Evolutionary conservation across 2,888 invertebrate species (phyloP).

Genomic region (Neocrepidodera transversa): DNA sequence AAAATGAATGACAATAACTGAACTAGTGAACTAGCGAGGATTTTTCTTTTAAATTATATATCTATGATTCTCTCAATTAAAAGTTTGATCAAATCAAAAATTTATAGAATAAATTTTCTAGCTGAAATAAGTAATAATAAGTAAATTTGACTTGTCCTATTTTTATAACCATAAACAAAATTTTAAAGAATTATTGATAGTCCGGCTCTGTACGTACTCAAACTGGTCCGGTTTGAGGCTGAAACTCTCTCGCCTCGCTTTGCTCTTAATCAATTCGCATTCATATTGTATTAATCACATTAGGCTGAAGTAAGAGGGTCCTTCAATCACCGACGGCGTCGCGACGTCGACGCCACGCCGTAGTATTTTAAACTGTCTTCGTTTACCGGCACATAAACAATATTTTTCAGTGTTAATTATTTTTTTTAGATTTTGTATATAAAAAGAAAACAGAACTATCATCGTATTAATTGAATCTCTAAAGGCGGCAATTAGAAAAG

Average conservation of each 20-base stretch:
- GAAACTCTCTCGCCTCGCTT: constrained; percentile 29
- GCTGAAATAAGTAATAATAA: no score
- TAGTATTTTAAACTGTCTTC: constrained; percentile 4
- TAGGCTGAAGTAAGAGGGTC: constrained; percentile 52
- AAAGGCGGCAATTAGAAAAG: constrained; percentile 67
- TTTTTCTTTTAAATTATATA: no score
- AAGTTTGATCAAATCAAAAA: no score
- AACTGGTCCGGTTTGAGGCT: constrained; percentile 38
- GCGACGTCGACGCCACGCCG: constrained; percentile 9
- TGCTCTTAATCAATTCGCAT: constrained; percentile 53
- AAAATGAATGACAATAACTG: no score
- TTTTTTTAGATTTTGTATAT: no score
- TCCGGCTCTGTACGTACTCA: background rate
- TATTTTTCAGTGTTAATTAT: background rate
- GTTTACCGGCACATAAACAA: background rate
- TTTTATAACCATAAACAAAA: no score
- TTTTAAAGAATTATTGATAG: no score
- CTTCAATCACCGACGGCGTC: constrained; percentile 25
- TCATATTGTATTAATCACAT: constrained; percentile 56
- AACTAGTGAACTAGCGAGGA: no score
- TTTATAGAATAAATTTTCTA: no score
- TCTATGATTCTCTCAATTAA: no score
- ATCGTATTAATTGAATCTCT: constrained; percentile 73
- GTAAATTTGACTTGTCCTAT: no score
- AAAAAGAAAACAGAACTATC: constrained; percentile 66